These are phyloP conservation scores for Philaethria dido DNA, from an alignment of 2,888 invertebrate genomes.

Conservation along the genomic window DNA sequence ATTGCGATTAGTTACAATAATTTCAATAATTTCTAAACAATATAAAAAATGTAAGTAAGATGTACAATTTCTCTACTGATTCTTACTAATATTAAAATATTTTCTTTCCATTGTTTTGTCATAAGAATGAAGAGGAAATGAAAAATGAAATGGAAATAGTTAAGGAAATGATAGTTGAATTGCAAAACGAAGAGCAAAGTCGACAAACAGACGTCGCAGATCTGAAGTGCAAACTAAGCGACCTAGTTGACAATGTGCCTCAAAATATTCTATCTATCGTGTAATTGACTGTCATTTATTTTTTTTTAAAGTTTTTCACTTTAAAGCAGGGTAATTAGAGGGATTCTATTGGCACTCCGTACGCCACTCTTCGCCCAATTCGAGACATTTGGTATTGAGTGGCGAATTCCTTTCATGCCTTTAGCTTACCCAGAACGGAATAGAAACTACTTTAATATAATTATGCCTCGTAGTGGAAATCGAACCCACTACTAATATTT, in stretches of 20 bases:
- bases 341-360: too few relatives aligned
- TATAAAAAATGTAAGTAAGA: too few relatives aligned
- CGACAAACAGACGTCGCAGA: conserved; percentile 52
- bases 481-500: too few relatives aligned
- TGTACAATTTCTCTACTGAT: too few relatives aligned
- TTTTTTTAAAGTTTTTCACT: too few relatives aligned
- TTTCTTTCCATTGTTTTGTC: conserved; percentile 1
- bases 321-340: too few relatives aligned
- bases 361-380: too few relatives aligned
- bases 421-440: too few relatives aligned
- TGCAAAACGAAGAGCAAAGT: conserved; percentile 50
- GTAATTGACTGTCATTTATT: conserved; percentile 49
- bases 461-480: too few relatives aligned
- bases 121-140: conserved; percentile 60
- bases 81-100: not conserved
- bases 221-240: conserved; percentile 50
- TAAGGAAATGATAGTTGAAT: conserved; percentile 47
- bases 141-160: conserved; percentile 52
- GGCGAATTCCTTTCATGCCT: too few relatives aligned
- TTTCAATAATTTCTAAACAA: not conserved
- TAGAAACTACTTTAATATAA: too few relatives aligned
- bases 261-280: conserved; percentile 56
- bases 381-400: too few relatives aligned
- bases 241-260: conserved; percentile 52
- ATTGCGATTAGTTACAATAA: not conserved